Percentiles rank a stretch among this genome's conserved stretches.
Conservation (phyloP, 1,140 invertebrate species). For the Drosophila mauritiana region DNA sequence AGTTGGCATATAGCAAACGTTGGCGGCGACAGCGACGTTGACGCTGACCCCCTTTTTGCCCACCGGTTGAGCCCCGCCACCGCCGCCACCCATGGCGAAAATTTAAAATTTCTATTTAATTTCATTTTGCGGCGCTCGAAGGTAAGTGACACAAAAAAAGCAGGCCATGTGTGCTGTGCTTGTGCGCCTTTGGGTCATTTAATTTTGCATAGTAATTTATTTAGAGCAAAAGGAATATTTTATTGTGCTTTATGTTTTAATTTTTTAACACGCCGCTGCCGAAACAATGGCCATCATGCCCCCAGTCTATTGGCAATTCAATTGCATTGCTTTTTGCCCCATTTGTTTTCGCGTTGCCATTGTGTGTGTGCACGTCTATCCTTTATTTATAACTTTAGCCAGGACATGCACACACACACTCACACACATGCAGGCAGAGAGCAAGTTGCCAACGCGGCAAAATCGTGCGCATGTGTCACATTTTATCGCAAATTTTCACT, state of each 20-base stretch:
- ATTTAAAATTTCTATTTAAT: conserved; percentile 70
- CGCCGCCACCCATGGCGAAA: conserved; percentile 41
- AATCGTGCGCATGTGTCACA: conserved; percentile 78
- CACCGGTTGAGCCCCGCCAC: not conserved
- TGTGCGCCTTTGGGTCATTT: conserved; percentile 77
- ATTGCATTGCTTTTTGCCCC: conserved; percentile 73
- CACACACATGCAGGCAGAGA: not conserved
- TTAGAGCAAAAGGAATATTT: conserved; percentile 65
- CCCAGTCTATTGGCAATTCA: conserved; percentile 78
- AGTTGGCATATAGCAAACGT: conserved; percentile 75
- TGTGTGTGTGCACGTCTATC: conserved; percentile 39
- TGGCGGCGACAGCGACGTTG: conserved; percentile 42
- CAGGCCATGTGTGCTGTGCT: conserved; percentile 17
- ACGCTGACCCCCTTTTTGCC: conserved; percentile 9
- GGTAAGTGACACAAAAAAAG: conserved; percentile 29
- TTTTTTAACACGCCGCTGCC: conserved; percentile 60
- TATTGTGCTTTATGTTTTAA: conserved; percentile 73
- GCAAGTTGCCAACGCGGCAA: conserved; percentile 70
- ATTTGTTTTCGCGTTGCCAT: conserved; percentile 54
- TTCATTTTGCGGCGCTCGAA: conserved; percentile 59
- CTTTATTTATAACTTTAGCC: conserved; percentile 75
- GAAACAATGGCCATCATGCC: conserved; percentile 67
- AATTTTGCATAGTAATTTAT: conserved; percentile 83
- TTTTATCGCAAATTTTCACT: conserved; percentile 67
- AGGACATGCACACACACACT: conserved; percentile 34